These are phyloP conservation scores for Agrotis ipsilon DNA, from an alignment of 2,888 invertebrate species.

Conservation along the genomic window DNA sequence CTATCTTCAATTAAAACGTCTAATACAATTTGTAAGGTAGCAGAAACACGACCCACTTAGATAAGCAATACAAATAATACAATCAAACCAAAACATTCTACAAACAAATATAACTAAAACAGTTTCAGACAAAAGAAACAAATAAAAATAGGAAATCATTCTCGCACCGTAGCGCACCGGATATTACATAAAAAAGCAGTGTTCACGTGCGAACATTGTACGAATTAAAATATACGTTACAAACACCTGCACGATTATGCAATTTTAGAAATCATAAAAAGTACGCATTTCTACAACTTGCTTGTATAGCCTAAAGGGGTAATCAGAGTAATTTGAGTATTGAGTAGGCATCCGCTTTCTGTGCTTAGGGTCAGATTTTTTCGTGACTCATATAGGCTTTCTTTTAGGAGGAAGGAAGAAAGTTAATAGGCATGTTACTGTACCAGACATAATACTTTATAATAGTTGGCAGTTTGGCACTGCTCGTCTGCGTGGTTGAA, in stretches of 20 bases:
- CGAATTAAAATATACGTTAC: constrained; percentile 52
- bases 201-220: constrained; percentile 53
- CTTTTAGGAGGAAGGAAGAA: constrained; percentile 30
- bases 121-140: neutral
- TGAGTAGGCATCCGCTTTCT: constrained; percentile 43
- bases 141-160: constrained; percentile 42
- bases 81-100: neutral
- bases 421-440: constrained; percentile 23
- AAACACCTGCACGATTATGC: constrained; percentile 58
- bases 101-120: constrained; percentile 1
- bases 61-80: neutral
- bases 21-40: no score
- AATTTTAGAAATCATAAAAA: constrained; percentile 62
- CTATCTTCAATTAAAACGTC: no score
- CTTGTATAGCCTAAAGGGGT: constrained; percentile 49
- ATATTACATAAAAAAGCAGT: constrained; percentile 56
- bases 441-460: constrained; percentile 4
- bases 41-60: neutral
- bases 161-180: constrained; percentile 40
- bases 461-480: neutral
- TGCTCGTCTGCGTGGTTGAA: no score
- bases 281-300: constrained; percentile 60
- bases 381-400: constrained; percentile 37
- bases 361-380: constrained; percentile 35
- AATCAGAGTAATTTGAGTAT: constrained; percentile 53